A percentile compares a stretch with the other conserved stretches of the same genome.
Evolutionary conservation across 2,113 vertebrate species (phyloP).

Genomic region (Coptodon bakossiorum): DNA sequence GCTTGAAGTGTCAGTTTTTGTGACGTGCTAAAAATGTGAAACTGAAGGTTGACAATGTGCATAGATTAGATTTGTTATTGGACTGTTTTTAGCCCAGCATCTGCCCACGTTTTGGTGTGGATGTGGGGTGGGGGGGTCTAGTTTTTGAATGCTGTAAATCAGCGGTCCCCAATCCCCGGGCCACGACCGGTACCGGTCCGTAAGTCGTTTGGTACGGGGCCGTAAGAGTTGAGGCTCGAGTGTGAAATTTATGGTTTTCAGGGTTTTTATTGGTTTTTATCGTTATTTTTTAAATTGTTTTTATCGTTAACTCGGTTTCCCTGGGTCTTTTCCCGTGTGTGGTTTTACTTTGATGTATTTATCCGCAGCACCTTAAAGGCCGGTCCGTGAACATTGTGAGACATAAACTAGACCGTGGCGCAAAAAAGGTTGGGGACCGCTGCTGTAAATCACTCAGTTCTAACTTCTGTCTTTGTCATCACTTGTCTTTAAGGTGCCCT

Average conservation of each 20-base stretch:
- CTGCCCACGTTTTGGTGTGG: not conserved
- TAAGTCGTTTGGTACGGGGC: not conserved
- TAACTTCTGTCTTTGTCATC: not conserved
- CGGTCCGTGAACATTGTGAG: rapidly evolving
- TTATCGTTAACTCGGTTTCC: not conserved
- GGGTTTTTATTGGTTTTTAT: not conserved
- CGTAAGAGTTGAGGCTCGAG: not conserved
- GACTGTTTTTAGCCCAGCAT: not conserved
- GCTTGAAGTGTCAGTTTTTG: not conserved
- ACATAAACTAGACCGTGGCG: not conserved
- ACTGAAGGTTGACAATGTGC: rapidly evolving
- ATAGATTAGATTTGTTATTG: not conserved
- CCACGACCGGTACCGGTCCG: rapidly evolving
- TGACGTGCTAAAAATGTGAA: not conserved
- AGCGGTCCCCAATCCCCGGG: rapidly evolving
- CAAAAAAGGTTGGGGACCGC: not conserved
- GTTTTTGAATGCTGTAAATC: not conserved
- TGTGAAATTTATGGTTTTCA: not conserved
- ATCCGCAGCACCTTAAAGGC: no score
- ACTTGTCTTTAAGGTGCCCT: not conserved
- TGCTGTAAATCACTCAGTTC: not conserved
- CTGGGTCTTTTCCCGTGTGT: not conserved
- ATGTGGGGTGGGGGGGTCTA: not conserved
- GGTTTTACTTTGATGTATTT: not conserved
- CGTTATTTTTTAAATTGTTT: rapidly evolving